Percentiles rank a stretch among this genome's conserved stretches.
Conservation (phyloP, 2,797 vertebrate genomes). For the Eulemur mongoz region DNA sequence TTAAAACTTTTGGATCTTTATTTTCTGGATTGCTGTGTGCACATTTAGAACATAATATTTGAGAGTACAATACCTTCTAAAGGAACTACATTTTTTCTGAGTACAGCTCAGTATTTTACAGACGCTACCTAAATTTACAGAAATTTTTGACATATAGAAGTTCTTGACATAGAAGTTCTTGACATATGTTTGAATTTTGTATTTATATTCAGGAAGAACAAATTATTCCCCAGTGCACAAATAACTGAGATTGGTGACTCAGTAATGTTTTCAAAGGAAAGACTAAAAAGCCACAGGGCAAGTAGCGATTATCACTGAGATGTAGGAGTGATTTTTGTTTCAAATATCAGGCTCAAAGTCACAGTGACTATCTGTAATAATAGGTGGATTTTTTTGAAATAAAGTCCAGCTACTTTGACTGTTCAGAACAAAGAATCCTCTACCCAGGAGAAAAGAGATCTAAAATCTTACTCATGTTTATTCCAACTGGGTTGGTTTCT, state of each 20-base stretch:
- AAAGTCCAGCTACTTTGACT: conserved; percentile 40
- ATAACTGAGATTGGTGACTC: conserved; percentile 38
- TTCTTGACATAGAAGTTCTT: conserved; percentile 15
- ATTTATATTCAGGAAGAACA: conserved; percentile 44
- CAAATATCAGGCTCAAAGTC: conserved; percentile 58
- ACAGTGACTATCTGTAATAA: background rate
- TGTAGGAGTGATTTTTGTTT: conserved; percentile 59
- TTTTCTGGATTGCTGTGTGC: background rate
- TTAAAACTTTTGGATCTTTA: background rate
- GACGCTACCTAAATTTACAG: background rate
- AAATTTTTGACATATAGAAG: background rate
- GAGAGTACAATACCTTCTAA: background rate
- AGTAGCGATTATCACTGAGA: conserved; percentile 49
- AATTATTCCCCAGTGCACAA: conserved; percentile 44
- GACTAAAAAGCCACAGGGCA: conserved; percentile 52
- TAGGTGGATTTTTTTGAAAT: conserved; percentile 29
- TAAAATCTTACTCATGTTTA: conserved; percentile 59
- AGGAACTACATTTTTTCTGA: background rate
- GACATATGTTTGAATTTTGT: conserved; percentile 32
- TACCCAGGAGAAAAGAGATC: conserved; percentile 50
- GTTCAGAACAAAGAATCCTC: conserved; percentile 57
- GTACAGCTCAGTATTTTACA: conserved; percentile 14
- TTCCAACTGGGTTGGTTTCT: conserved; percentile 34
- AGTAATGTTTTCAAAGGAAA: conserved; percentile 56
- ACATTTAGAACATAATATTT: background rate